Evolutionary conservation across 2,797 vertebrate genomes (phyloP).

Genomic region (Manis pentadactyla): DNA sequence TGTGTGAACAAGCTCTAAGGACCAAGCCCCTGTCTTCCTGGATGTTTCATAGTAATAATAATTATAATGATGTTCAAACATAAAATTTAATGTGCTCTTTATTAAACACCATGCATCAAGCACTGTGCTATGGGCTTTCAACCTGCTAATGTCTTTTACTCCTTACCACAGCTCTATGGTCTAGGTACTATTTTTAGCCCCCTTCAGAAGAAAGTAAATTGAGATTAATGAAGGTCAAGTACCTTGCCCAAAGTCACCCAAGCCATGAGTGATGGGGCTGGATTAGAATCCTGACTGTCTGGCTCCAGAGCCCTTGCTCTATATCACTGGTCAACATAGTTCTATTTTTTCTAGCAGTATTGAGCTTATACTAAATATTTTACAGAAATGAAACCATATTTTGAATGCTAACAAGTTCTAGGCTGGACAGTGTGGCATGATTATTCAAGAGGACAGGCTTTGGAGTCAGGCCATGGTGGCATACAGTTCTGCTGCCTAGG

Average conservation of each 20-base stretch:
- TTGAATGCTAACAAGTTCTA: not conserved
- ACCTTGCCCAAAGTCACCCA: not conserved
- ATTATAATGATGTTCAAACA: not conserved
- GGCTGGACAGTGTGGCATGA: not conserved
- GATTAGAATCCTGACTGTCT: not conserved
- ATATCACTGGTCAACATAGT: not conserved
- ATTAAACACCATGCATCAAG: not conserved
- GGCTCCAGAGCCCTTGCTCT: not conserved
- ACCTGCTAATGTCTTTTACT: not conserved
- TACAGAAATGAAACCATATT: not conserved
- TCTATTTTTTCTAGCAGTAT: not conserved
- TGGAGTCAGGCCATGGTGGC: not conserved
- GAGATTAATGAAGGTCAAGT: conserved; percentile 4
- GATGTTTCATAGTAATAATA: not conserved
- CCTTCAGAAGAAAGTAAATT: conserved; percentile 5
- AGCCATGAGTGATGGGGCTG: not conserved
- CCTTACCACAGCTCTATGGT: not conserved
- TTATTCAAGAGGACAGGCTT: not conserved
- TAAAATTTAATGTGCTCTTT: not conserved
- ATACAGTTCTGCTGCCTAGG: rapidly evolving
- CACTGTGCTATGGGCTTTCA: not conserved
- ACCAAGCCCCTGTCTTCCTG: not conserved
- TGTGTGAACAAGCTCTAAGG: not conserved
- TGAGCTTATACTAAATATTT: not conserved
- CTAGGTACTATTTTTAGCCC: not conserved